Evolutionary conservation across 2,797 vertebrate species (phyloP).

Genomic region (Pygocentrus nattereri): DNA sequence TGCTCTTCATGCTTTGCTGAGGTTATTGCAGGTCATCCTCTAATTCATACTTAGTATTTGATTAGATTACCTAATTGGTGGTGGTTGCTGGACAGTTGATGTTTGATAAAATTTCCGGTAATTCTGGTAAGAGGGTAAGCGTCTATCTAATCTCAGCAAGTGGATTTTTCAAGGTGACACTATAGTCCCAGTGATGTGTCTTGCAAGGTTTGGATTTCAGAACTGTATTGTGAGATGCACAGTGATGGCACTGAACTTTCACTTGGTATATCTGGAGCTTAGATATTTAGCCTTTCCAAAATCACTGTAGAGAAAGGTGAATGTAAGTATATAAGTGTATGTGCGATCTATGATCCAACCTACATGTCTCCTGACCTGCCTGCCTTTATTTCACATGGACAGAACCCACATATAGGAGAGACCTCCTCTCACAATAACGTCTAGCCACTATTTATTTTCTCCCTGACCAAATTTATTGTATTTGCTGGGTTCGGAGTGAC

Average conservation of each 20-base stretch:
- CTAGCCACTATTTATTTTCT: conserved; percentile 38
- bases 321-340: background rate
- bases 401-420: conserved; percentile 2
- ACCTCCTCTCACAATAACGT: background rate
- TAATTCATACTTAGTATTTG: background rate
- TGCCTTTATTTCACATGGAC: conserved; percentile 36
- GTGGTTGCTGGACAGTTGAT: background rate
- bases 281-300: background rate
- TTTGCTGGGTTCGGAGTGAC: conserved; percentile 43
- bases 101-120: background rate
- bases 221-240: background rate
- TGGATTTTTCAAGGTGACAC: background rate
- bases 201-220: background rate
- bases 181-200: background rate
- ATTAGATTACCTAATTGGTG: background rate
- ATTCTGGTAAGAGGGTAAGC: background rate
- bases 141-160: background rate
- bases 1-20: background rate
- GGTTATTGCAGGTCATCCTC: background rate
- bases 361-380: background rate
- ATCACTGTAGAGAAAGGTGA: background rate
- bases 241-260: background rate
- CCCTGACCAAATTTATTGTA: conserved; percentile 36
- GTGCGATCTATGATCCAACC: background rate
- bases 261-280: background rate